Evolutionary conservation across 2,113 vertebrate species (phyloP).

Genomic region (Leptosomus discolor): DNA sequence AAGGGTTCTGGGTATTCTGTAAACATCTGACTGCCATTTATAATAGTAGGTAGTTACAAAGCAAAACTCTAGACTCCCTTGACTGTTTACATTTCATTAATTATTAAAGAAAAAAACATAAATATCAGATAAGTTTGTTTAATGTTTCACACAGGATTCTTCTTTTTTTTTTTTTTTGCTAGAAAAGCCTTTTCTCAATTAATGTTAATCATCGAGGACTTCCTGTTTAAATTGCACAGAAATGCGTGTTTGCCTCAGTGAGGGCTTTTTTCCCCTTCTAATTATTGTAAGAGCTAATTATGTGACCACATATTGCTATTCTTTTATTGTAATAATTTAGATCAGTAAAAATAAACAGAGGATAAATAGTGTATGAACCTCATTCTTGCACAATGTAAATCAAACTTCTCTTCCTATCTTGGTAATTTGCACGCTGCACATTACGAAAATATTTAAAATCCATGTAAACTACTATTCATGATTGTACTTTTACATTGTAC

Average conservation of each 20-base stretch:
- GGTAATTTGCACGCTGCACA: constrained; percentile 31
- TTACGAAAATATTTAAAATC: constrained; percentile 63
- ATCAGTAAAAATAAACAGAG: constrained; percentile 78
- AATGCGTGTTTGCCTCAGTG: constrained; percentile 72
- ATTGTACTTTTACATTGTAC: not conserved
- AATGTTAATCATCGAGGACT: constrained; percentile 87
- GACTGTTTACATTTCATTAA: constrained; percentile 97
- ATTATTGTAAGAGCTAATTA: constrained; percentile 76
- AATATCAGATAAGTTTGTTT: constrained; percentile 92
- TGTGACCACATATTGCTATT: constrained; percentile 76
- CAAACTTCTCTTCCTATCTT: constrained; percentile 57
- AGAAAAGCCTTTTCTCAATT: constrained; percentile 82
- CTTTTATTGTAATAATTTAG: constrained; percentile 79
- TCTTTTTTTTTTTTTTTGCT: constrained; percentile 66
- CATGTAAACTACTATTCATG: constrained; percentile 33
- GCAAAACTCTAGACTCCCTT: constrained; percentile 82
- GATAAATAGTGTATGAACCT: constrained; percentile 46
- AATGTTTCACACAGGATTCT: constrained; percentile 89
- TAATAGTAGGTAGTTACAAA: constrained; percentile 75
- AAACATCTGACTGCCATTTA: constrained; percentile 91
- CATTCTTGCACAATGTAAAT: constrained; percentile 66
- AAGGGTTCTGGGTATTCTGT: constrained; percentile 84
- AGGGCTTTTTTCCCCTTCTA: constrained; percentile 61
- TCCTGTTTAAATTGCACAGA: constrained; percentile 86
- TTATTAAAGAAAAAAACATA: constrained; percentile 86